Conservation (phyloP, 2,888 invertebrate genomes). For the Orchesellides sinensis region DNA sequence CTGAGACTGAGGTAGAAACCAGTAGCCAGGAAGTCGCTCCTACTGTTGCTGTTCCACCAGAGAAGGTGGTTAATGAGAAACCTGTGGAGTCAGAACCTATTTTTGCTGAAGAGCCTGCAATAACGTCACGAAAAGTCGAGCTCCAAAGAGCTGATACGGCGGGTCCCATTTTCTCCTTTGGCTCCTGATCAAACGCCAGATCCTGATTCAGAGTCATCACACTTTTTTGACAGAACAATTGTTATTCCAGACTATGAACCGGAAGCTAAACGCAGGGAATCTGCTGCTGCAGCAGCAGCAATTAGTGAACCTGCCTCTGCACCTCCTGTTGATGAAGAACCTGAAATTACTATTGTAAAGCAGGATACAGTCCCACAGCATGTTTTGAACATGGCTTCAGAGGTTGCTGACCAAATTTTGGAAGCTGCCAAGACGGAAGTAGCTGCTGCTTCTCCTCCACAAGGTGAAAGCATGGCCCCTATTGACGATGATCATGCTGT, state of each 20-base stretch:
- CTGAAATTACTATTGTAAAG: constrained; percentile 34
- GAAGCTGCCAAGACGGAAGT: constrained; percentile 29
- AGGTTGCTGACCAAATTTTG: constrained; percentile 52
- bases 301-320: background rate
- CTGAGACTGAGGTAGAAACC: background rate
- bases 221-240: constrained; percentile 67
- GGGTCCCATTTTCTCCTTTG: constrained; percentile 64
- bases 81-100: background rate
- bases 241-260: constrained; percentile 64
- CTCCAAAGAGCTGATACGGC: too few species aligned
- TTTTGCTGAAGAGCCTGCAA: background rate
- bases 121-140: background rate
- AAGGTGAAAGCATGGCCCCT: constrained; percentile 53
- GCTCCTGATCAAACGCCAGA: constrained; percentile 60
- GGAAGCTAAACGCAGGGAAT: too few species aligned
- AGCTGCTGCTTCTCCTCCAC: constrained; percentile 7
- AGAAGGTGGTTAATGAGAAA: background rate
- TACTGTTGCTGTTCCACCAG: background rate
- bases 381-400: constrained; percentile 37
- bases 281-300: background rate
- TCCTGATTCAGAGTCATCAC: constrained; percentile 5
- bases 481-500: too few species aligned
- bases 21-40: background rate
- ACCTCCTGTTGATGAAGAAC: constrained; percentile 1
- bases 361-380: constrained; percentile 39